These are phyloP conservation scores for Cryptotermes secundus DNA, from an alignment of 1,140 invertebrate genomes.

Conservation along the genomic window DNA sequence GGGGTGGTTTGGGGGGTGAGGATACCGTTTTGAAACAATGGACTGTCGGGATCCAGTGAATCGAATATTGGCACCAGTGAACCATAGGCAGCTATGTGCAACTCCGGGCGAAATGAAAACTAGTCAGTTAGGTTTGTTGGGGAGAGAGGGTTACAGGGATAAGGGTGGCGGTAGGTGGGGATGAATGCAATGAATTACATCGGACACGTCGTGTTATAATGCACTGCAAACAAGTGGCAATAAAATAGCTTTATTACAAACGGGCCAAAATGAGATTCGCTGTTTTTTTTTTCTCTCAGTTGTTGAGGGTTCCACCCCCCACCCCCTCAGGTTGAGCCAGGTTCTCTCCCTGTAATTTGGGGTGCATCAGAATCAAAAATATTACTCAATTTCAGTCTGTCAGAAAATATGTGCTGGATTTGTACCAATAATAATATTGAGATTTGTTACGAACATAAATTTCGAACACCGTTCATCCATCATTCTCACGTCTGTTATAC, in stretches of 20 bases:
- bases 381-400: not conserved
- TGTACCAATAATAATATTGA: not conserved
- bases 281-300: not conserved
- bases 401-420: not conserved
- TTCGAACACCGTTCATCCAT: not conserved
- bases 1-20: not conserved
- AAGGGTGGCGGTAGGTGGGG: no score
- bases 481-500: not conserved
- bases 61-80: slow-evolving; percentile 2
- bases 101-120: not conserved
- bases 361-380: not conserved
- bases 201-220: not conserved
- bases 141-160: not conserved
- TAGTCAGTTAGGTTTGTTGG: not conserved
- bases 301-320: not conserved
- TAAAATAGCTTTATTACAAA: slow-evolving; percentile 4
- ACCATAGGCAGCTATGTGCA: not conserved
- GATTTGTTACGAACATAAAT: not conserved
- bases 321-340: not conserved
- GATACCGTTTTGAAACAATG: not conserved
- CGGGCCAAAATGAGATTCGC: not conserved
- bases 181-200: not conserved
- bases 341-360: not conserved
- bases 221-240: not conserved
- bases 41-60: not conserved